phyloP scores from a whole-genome alignment of 2,113 vertebrate species.

The Dendropsophus ebraccatus region DNA sequence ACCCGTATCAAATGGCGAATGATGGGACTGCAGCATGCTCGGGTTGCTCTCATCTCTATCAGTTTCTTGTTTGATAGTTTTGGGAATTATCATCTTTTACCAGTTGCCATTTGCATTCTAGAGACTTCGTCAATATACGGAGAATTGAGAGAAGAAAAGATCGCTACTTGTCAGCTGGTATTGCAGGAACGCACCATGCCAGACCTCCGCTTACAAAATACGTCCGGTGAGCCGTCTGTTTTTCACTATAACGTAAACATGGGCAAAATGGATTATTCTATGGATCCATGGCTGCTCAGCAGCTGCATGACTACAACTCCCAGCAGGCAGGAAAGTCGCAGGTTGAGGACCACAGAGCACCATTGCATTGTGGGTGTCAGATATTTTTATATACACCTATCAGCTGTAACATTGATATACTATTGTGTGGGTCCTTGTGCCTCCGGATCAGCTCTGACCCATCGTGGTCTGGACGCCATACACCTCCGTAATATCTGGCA shows the following conservation, averaged over 20 bases:
- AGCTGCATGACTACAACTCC: neutral
- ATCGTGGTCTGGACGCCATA: no score
- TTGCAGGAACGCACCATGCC: constrained; percentile 82
- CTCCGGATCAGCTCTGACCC: no score
- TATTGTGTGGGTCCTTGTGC: no score
- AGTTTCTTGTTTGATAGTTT: neutral
- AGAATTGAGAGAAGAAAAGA: constrained; percentile 90
- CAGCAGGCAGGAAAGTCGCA: neutral
- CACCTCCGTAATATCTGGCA: no score
- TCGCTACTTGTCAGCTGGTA: constrained; percentile 90
- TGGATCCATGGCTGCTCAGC: no score
- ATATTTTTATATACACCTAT: neutral
- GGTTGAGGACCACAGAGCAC: no score
- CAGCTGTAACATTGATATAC: no score
- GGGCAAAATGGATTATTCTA: no score
- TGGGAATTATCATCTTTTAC: neutral
- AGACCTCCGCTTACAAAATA: constrained; percentile 85
- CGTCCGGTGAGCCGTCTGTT: constrained; percentile 80
- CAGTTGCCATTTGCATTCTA: constrained; percentile 60
- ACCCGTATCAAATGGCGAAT: no score
- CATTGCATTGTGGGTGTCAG: neutral
- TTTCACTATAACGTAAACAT: neutral
- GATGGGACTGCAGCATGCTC: no score
- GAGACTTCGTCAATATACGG: constrained; percentile 95
- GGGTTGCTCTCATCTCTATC: no score